These are phyloP conservation scores for Leiothrix lutea DNA, from an alignment of 2,113 vertebrate genomes.

Conservation along the genomic window DNA sequence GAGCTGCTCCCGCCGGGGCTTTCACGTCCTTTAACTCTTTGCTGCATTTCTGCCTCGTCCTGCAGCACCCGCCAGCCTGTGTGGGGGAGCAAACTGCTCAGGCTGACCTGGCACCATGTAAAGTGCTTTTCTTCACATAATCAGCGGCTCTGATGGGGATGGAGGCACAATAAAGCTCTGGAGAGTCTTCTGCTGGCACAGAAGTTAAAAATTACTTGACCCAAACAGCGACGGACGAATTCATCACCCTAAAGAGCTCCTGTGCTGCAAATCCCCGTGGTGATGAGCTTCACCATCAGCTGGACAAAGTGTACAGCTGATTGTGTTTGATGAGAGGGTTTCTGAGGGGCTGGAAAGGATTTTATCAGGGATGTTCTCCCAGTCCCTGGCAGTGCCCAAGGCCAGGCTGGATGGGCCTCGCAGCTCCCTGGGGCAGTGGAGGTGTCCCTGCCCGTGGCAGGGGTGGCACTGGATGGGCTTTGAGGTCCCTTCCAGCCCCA, in stretches of 20 bases:
- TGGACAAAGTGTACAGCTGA: neutral
- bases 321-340: neutral
- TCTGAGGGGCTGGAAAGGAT: neutral
- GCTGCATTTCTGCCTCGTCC: neutral
- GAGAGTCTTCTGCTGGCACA: neutral
- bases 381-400: rapidly evolving
- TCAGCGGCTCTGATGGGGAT: neutral
- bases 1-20: neutral
- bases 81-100: neutral
- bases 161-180: neutral
- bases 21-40: constrained; percentile 23
- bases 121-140: neutral
- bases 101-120: rapidly evolving
- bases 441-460: neutral
- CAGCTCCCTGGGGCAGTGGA: neutral
- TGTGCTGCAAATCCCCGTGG: neutral
- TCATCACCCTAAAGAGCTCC: neutral
- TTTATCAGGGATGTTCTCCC: rapidly evolving
- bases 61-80: neutral
- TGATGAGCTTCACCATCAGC: neutral
- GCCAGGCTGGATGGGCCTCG: neutral
- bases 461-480: neutral
- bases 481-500: neutral
- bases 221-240: neutral
- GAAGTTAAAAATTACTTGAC: neutral